Base-by-base conservation (phyloP, 2,113 vertebrate genomes). In the Mastomys natalensis region DNA sequence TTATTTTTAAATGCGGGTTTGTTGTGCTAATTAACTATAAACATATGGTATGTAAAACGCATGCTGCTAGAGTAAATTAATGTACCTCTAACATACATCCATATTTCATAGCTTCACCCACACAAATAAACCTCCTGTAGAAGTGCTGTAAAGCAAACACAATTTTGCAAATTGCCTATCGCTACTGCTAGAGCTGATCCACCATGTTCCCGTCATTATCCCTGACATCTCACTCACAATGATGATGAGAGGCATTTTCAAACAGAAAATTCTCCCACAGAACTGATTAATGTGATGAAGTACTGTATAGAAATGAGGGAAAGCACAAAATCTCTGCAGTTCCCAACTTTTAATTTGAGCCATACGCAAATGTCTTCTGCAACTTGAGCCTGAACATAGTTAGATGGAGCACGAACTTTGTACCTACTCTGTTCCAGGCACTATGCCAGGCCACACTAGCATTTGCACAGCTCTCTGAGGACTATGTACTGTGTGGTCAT, bases 241-340 rank as follows among this genome's bases (percentile, higher is more conserved):
- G 97, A 98, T 98, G 97, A 98, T 98, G 97, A 98, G 96, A 98
- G 68, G 95, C 17, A 21, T 78, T 97, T 97, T 96, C 97, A 97
- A 87, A 97, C 2, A 68, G 95, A 93, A 95, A 82, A 73, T 92
- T 97, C 78, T 97, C 97, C 95, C 98, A 93, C 89, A 94, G 95
- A 98, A 97, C 98, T 98, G 97, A 98, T 98, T 98, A 98, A 98
- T 98, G 97, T 97, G 98, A 98, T 97, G 98, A 98, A 97, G 97
- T 97, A 95, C 97, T 98, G 97, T 97, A 98, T 97, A 97, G 97
- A 97, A 98, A 98, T 98, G 97, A 98, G 97, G 97, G 87, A 95
- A 97, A 97, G 95, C 89, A 95, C 87, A 96, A 89, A 97, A 98
- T 95, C 96, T 93, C 96, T 91, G 95, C 76, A 92, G 95, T 96